Evolutionary conservation across 2,888 invertebrate genomes (phyloP), one percentile per base, ranked within the genome.

Genomic region (Cryptophagus acutangulus): DNA sequence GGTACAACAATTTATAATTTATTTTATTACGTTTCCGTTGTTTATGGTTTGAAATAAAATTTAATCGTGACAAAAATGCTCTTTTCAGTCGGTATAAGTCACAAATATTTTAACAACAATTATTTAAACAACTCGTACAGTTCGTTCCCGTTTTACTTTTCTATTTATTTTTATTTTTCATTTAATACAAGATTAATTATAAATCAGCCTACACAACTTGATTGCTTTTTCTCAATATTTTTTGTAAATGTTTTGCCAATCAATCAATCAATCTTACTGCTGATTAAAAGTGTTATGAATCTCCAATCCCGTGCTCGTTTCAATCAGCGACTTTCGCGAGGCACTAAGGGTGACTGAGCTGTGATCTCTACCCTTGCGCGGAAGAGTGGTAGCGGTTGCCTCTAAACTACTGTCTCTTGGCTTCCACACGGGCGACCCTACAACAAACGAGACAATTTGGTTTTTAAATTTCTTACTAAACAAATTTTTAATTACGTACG

Each of bases 401-500:
- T 79, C 79, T 63, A 76, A 71, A 63, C 75, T 74, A 69, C 67
- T 80, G 78, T 92, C 91, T 77, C 93, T 85, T 76, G 92, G 93
- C 82, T 94, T 94, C 94, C 94, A 95, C 76, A 95, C 88, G 73
- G 95, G 95, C 74, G 94, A 94, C 77, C 93, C 93, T 86, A 83
- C 78, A 81, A 83, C 79, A 78, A n/a, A n/a, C n/a, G n/a, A n/a
- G n/a, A n/a, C n/a, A n/a, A n/a, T n/a, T n/a, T n/a, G n/a, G 76
- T 51, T 46, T 20, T 3, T 13, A 6, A 26, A 26, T 26, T 26
- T n/a, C 26, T 8, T 26, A 6, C 12, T 26, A 12, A 12, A 4
- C 26, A 12, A 3, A 26, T 8, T 31, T 33, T 13, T 17, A 2
- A 13, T 26, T 26, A 45, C 45, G 45, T 42, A 45, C 39, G 33